These are phyloP conservation scores for Strix aluco DNA, from an alignment of 2,113 vertebrate species.

Conservation along the genomic window DNA sequence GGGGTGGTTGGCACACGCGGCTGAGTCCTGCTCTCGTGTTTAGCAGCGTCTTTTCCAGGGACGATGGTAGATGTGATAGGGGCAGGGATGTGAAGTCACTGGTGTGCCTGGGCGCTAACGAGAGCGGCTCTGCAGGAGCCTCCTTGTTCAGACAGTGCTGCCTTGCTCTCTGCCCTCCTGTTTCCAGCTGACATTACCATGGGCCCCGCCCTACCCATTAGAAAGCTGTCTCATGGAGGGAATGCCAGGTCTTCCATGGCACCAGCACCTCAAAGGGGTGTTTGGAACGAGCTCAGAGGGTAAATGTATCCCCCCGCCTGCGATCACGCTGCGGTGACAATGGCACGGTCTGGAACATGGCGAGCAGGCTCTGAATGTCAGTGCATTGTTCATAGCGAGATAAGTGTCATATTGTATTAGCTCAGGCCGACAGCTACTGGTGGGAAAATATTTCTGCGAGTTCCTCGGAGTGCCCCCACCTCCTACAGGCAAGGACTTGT, in stretches of 20 bases:
- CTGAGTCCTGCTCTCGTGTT: not conserved
- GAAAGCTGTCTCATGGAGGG: not conserved
- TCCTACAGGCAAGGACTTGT: conserved; percentile 42
- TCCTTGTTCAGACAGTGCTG: not conserved
- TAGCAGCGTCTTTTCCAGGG: not conserved
- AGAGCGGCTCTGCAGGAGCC: not conserved
- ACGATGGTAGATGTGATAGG: fast-evolving
- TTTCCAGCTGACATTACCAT: not conserved
- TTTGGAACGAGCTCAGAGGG: not conserved
- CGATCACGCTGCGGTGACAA: not conserved
- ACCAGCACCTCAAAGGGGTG: not conserved
- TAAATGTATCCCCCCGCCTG: not conserved
- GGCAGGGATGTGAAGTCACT: fast-evolving
- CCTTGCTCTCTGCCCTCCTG: not conserved
- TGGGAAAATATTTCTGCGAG: conserved; percentile 36
- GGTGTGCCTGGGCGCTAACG: not conserved
- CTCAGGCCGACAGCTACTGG: conserved; percentile 35
- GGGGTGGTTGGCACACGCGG: fast-evolving
- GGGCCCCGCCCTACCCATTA: not conserved
- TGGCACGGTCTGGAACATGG: not conserved
- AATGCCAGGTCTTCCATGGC: not conserved
- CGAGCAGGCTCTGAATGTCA: conserved; percentile 49
- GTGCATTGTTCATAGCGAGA: not conserved
- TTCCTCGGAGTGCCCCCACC: conserved; percentile 18
- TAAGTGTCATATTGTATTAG: conserved; percentile 51